Evolutionary conservation across 2,797 vertebrate species (phyloP), one percentile per base, ranked within the genome.

Genomic region (Bryconaethiops microstoma): DNA sequence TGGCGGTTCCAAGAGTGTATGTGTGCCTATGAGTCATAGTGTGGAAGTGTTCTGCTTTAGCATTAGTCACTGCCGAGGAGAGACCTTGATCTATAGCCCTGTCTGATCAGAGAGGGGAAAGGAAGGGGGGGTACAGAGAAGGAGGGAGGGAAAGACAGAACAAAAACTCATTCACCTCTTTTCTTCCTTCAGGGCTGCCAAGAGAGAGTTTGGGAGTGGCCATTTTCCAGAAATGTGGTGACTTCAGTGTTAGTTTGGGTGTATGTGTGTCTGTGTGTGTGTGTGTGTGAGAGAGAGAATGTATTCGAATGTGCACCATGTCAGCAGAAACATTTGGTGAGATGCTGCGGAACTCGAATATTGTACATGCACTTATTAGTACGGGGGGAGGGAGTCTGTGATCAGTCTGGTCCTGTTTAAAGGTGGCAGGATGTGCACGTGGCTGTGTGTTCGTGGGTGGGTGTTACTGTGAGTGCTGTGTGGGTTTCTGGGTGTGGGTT

Each of bases 401-500:
- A 77, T 85, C 80, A 82, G 84, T 80, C 77, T 82, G 73, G 69
- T 81, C 64, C 85, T 86, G 83, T 77, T 82, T 74, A 42, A 59
- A 77, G 80, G 81, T 82, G 82, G 83, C 85, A 88, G 85, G 85
- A 85, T 83, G 85, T 86, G 75, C 81, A 84, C 82, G 81, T 84
- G 84, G 69, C 84, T 21, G 82, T 74, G 80, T 77, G 86, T 86
- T 88, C 85, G 89, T 88, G 89, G 77, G 88, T 84, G 88, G 86
- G 88, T 85, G 88, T 88, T 85, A 83, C 85, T 40, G 63, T 86
- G 92, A 91, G 90, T 84, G 82, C 84, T 25, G 59, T 85, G 92
- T 92, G 91, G 92, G 89, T 82, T 92, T 88, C 84, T 89, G 91
- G 90, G 91, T 92, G 92, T 92, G 89, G 89, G 92, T 91, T 92